Conservation (phyloP, 2,113 vertebrate genomes). For the Sinocyclocheilus maitianheensis region DNA sequence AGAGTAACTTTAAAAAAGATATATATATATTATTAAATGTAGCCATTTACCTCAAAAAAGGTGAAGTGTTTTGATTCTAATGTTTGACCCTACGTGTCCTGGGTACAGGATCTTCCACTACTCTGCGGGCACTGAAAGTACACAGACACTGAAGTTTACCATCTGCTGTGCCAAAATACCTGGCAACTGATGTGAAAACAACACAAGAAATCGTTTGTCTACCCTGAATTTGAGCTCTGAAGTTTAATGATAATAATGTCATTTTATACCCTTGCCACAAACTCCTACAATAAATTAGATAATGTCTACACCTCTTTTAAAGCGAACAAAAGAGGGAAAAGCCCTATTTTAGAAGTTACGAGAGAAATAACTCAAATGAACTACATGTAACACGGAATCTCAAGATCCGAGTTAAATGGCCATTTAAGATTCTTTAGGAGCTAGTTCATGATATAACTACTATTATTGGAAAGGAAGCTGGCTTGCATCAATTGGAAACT, state of each 20-base stretch:
- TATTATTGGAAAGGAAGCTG: slow-evolving; percentile 52
- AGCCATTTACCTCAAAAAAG: not conserved
- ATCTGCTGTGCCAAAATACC: slow-evolving; percentile 34
- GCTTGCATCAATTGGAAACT: slow-evolving; percentile 55
- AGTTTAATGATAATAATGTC: slow-evolving; percentile 49
- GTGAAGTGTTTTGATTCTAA: not conserved
- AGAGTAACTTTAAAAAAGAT: not conserved
- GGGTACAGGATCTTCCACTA: slow-evolving; percentile 32
- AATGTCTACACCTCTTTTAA: slow-evolving; percentile 52
- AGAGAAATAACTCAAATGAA: slow-evolving; percentile 48
- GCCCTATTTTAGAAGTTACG: slow-evolving; percentile 34
- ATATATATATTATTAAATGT: not conserved
- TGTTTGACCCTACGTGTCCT: slow-evolving; percentile 10
- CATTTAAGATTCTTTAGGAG: slow-evolving; percentile 42
- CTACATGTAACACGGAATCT: slow-evolving; percentile 41
- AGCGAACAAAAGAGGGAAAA: slow-evolving; percentile 29
- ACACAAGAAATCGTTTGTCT: slow-evolving; percentile 22
- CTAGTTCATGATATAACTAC: slow-evolving; percentile 60
- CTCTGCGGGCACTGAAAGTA: not conserved
- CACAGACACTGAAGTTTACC: slow-evolving; percentile 6
- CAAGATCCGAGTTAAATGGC: slow-evolving; percentile 41
- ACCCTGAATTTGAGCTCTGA: slow-evolving; percentile 33
- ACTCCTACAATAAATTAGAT: slow-evolving; percentile 53
- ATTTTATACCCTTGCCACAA: slow-evolving; percentile 50
- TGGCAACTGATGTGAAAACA: slow-evolving; percentile 43